Evolutionary conservation across 2,797 vertebrate genomes (phyloP).

Genomic region (Carduelis carduelis): DNA sequence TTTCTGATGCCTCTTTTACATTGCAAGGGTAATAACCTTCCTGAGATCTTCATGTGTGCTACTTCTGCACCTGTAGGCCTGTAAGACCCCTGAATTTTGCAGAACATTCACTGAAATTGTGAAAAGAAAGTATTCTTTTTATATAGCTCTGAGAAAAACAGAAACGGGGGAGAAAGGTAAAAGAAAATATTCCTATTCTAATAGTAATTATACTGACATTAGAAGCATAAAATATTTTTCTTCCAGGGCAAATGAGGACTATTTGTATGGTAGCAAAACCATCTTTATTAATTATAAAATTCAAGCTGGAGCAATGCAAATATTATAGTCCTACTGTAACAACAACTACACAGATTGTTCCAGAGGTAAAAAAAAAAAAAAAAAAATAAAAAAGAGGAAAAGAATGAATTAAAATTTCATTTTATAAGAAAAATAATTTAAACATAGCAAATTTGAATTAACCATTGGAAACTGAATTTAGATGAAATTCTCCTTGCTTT

Average conservation of each 20-base stretch:
- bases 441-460: neutral
- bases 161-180: neutral
- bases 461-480: neutral
- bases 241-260: neutral
- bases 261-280: neutral
- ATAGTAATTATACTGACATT: neutral
- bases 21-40: neutral
- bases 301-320: neutral
- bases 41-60: neutral
- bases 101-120: neutral
- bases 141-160: neutral
- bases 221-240: neutral
- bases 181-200: neutral
- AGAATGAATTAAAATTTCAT: neutral
- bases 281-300: neutral
- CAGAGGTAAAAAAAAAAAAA: neutral
- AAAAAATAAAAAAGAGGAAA: neutral
- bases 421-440: neutral
- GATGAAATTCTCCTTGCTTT: neutral
- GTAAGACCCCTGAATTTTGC: neutral
- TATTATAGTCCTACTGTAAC: neutral
- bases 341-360: neutral
- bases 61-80: neutral
- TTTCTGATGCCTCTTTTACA: neutral
- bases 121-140: neutral